phyloP scores from a whole-genome alignment of 2,113 vertebrate species.

The Salvelinus sp. region DNA sequence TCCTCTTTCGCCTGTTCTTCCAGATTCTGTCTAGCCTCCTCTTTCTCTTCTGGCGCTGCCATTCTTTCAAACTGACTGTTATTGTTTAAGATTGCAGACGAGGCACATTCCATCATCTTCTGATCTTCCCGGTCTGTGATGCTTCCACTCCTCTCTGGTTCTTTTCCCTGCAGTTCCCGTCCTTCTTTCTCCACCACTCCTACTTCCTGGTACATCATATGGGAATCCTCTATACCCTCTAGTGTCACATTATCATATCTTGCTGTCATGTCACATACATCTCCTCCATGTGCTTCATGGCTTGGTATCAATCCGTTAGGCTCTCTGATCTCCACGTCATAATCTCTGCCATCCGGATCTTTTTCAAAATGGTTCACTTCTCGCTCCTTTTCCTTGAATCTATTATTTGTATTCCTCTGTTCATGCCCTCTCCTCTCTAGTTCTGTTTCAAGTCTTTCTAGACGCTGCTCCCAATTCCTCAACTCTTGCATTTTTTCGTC shows the following conservation, averaged over 20 bases:
- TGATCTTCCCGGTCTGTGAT: slow-evolving; percentile 10
- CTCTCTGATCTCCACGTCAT: not conserved
- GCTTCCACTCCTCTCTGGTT: not conserved
- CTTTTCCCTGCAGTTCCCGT: slow-evolving; percentile 1
- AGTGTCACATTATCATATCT: not conserved
- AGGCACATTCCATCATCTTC: not conserved
- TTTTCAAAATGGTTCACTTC: not conserved
- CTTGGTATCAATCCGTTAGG: not conserved
- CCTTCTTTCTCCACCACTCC: not conserved
- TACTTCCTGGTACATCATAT: slow-evolving; percentile 33
- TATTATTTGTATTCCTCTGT: not conserved
- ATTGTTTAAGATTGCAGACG: slow-evolving; percentile 20
- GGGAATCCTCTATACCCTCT: not conserved
- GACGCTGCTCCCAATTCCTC: slow-evolving; percentile 41
- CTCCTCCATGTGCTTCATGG: not conserved
- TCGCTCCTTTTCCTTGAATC: not conserved
- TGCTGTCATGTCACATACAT: not conserved
- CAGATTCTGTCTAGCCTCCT: not conserved
- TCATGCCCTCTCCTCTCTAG: not conserved
- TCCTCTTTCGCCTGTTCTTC: not conserved
- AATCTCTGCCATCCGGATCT: not conserved
- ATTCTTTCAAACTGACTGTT: slow-evolving; percentile 41
- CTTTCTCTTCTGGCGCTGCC: not conserved
- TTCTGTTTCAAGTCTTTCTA: slow-evolving; percentile 28
- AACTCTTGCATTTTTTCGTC: slow-evolving; percentile 26